Conservation (phyloP, 92 coral and sea anemone species). For the Meandrina meandrites region DNA sequence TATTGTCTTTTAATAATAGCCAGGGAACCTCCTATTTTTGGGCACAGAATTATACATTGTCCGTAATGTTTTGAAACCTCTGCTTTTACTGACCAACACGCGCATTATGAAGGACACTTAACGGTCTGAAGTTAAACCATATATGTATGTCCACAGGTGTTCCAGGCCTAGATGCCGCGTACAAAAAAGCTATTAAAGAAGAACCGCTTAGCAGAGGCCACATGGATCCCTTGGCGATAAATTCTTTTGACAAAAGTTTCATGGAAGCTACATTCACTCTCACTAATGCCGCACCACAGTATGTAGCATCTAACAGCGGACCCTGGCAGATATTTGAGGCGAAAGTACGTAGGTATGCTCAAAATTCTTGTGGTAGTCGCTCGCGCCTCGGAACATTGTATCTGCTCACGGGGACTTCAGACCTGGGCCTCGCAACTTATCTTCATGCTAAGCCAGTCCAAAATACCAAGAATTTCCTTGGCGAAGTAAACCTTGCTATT, state of each 20-base stretch:
- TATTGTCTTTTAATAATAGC: too few relatives aligned
- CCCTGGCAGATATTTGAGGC: slow-evolving; percentile 40
- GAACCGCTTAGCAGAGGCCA: slow-evolving; percentile 45
- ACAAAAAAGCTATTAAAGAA: neutral
- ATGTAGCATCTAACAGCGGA: slow-evolving; percentile 24
- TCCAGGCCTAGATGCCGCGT: neutral
- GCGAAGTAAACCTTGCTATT: neutral
- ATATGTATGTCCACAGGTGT: neutral
- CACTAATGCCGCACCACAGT: slow-evolving; percentile 55
- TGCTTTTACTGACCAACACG: too few relatives aligned
- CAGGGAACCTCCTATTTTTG: too few relatives aligned
- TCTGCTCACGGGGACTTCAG: slow-evolving; percentile 35
- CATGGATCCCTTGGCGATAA: slow-evolving; percentile 51
- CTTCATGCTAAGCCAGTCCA: neutral
- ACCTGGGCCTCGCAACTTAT: slow-evolving; percentile 3
- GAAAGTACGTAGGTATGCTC: slow-evolving; percentile 29
- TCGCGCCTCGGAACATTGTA: slow-evolving; percentile 6
- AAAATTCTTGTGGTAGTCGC: neutral
- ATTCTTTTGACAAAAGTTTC: slow-evolving; percentile 23
- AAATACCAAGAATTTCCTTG: neutral
- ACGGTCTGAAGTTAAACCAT: too few relatives aligned
- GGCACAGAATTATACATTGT: too few relatives aligned
- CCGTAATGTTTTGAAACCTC: too few relatives aligned
- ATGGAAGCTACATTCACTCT: slow-evolving; percentile 46
- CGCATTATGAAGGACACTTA: too few relatives aligned